Percentiles rank a stretch among this genome's conserved stretches.
Conservation (phyloP, 2,797 vertebrate genomes). For the Onychomys arenicola region DNA sequence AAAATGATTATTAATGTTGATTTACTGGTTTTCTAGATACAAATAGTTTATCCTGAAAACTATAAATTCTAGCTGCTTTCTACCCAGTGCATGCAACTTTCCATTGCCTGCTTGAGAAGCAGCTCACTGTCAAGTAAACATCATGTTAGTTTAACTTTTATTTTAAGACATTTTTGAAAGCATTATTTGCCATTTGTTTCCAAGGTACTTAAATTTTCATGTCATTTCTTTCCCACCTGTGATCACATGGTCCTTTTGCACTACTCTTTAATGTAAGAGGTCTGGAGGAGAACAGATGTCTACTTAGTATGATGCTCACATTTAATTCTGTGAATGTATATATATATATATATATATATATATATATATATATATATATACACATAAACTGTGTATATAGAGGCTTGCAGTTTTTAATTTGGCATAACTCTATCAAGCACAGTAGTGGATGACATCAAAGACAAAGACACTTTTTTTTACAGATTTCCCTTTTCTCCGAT, state of each 20-base stretch:
- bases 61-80: neutral
- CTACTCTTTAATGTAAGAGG: neutral
- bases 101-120: neutral
- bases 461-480: neutral
- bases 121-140: neutral
- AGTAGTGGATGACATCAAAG: neutral
- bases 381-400: neutral
- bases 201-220: neutral
- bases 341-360: no score
- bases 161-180: neutral
- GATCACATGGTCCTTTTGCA: neutral
- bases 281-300: neutral
- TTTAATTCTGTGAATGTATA: neutral
- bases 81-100: neutral
- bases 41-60: neutral
- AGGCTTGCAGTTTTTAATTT: neutral
- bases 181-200: neutral
- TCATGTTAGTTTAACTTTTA: neutral
- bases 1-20: neutral
- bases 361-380: no score
- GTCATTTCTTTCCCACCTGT: neutral
- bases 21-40: neutral
- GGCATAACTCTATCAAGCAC: neutral
- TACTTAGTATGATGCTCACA: neutral
- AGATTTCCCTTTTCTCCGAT: neutral